These are phyloP conservation scores for Hymenochirus boettgeri DNA, from an alignment of 2,113 vertebrate genomes.

Conservation along the genomic window DNA sequence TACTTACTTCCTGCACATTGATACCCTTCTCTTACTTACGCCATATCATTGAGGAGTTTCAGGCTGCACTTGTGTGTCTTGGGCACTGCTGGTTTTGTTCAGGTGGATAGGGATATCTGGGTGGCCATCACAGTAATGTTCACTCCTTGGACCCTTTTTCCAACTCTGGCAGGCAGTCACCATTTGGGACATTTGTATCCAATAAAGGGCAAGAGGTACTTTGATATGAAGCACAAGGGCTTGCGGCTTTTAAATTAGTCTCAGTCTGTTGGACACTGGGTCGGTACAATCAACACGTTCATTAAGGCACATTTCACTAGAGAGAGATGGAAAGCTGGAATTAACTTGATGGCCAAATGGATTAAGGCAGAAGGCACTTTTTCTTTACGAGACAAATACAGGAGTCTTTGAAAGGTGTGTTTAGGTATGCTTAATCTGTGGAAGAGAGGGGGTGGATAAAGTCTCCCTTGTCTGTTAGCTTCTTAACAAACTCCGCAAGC, in stretches of 20 bases:
- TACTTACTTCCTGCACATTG: too few relatives aligned
- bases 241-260: slow-evolving; percentile 40
- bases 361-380: not conserved
- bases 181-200: fast-evolving
- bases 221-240: fast-evolving
- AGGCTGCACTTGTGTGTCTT: slow-evolving; percentile 16
- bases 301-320: slow-evolving; percentile 8
- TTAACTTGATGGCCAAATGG: slow-evolving; percentile 13
- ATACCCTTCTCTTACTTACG: too few relatives aligned
- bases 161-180: not conserved
- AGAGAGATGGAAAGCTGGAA: slow-evolving; percentile 14
- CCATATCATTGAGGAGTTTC: too few relatives aligned
- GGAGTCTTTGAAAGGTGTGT: not conserved
- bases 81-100: slow-evolving; percentile 41
- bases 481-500: slow-evolving; percentile 54
- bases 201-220: fast-evolving
- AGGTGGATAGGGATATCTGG: slow-evolving; percentile 75
- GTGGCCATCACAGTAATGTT: slow-evolving; percentile 63
- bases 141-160: slow-evolving; percentile 30
- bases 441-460: not conserved
- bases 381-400: not conserved
- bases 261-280: slow-evolving; percentile 24
- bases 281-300: slow-evolving; percentile 15
- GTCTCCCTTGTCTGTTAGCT: slow-evolving; percentile 36
- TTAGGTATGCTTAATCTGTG: slow-evolving; percentile 1